Evolutionary conservation across 2,797 vertebrate species (phyloP), one percentile per base, ranked within the genome.

Genomic region (Hirundo rustica): DNA sequence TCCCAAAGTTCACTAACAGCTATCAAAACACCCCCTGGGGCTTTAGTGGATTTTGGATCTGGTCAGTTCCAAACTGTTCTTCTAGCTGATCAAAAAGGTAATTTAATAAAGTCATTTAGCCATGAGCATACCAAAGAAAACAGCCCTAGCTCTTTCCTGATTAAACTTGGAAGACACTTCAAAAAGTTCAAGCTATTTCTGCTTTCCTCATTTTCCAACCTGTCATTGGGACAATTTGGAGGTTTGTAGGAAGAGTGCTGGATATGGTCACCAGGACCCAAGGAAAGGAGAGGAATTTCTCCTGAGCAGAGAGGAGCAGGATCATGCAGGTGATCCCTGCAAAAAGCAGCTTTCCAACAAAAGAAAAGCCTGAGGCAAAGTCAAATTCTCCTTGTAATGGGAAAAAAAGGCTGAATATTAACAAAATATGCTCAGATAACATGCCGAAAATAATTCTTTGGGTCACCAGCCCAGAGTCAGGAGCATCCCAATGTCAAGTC

Each of bases 311-410:
- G 13, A 36, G 32, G 44, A 80, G 38, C 16, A 36, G 57, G 16
- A 14, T 8, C 3, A 10, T 20, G 29, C 2, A 4, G 10, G 21
- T 0, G 1, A 45, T 22, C 51, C 34, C 76, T 27, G 34, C 62
- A 47, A 65, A 65, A 17, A 68, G 15, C 34, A 79, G 11, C 25
- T 34, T 44, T 27, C 32, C 3, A 53, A 50, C 8, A 34, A 48
- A 42, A 50, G 27, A 61, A 81, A 82, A 64, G 7, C n/a, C 58
- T 0, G 0, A 51, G 50, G 22, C 26, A 62, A 74, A 0, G 0
- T 30, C 34, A 44, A 45, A 45, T 61, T 83, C 20, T 55, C 40
- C 29, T 53, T 55, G 29, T 8, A 72, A 78, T 21, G 32, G 53
- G 23, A 88, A 34, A 14, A 58, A 3, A 27, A 74, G 38, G 34